phyloP scores from a whole-genome alignment of 1,140 invertebrate species.

The Drosophila nikananu region DNA sequence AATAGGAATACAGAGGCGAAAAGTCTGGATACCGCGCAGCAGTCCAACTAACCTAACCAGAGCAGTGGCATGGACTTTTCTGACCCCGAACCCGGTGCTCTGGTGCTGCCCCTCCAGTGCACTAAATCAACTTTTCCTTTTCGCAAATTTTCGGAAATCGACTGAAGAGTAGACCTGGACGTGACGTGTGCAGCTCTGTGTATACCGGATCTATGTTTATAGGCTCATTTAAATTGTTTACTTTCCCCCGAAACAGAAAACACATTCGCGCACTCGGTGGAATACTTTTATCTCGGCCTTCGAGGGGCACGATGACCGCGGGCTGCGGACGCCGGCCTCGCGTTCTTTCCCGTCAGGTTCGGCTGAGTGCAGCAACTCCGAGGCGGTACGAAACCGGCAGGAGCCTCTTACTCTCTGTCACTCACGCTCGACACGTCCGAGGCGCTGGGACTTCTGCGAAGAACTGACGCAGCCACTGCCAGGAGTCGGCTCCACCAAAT shows the following conservation, averaged over 20 bases:
- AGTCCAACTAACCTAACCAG: constrained; percentile 21
- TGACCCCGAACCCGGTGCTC: background rate
- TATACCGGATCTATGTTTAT: constrained; percentile 4
- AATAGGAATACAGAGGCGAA: constrained; percentile 47
- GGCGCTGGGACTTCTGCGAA: constrained; percentile 35
- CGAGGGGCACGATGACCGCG: constrained; percentile 45
- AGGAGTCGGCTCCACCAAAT: background rate
- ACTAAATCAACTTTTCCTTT: background rate
- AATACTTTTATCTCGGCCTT: constrained; percentile 42
- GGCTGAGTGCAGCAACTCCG: constrained; percentile 1
- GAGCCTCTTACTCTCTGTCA: background rate
- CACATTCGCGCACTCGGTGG: constrained; percentile 49
- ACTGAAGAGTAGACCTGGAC: background rate
- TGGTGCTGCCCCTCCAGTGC: background rate
- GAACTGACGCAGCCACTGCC: constrained; percentile 35
- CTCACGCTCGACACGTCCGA: constrained; percentile 50
- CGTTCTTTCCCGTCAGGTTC: constrained; percentile 21
- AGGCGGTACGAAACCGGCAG: constrained; percentile 9
- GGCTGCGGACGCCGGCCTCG: background rate
- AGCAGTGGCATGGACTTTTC: background rate
- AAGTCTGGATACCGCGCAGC: constrained; percentile 31
- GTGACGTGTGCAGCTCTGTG: background rate
- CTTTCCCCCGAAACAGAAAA: constrained; percentile 22
- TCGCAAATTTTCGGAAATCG: background rate
- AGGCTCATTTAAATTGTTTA: constrained; percentile 48